A percentile compares a stretch with the other conserved stretches of the same genome.
These are phyloP conservation scores for Drosophila helvetica DNA, from an alignment of 2,888 invertebrate genomes.

Conservation along the genomic window DNA sequence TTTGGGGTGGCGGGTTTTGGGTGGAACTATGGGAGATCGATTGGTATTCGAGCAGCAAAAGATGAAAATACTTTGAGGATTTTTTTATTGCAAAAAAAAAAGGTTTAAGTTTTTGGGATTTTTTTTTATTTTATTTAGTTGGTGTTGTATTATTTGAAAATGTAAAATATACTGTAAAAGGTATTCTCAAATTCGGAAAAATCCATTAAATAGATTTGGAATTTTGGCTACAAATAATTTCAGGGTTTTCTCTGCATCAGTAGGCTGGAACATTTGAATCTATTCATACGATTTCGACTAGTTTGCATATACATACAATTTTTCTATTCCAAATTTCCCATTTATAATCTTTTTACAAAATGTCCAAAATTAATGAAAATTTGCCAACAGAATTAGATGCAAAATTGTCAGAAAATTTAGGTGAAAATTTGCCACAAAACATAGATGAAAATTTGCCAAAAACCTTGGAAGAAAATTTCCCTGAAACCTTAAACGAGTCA, in stretches of 20 bases:
- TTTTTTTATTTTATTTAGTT: not conserved
- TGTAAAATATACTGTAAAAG: too few relatives aligned
- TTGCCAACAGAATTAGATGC: not conserved
- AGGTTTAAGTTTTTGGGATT: not conserved
- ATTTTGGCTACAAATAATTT: too few relatives aligned
- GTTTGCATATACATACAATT: rapidly evolving
- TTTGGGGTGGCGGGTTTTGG: not conserved
- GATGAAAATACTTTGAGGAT: not conserved
- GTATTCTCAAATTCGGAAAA: too few relatives aligned
- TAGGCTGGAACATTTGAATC: not conserved
- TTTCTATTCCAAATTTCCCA: not conserved
- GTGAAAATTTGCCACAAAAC: not conserved
- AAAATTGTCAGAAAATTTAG: not conserved
- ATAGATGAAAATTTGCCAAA: not conserved
- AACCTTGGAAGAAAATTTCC: not conserved
- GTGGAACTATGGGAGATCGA: not conserved
- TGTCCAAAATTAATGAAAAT: not conserved
- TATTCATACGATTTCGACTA: not conserved
- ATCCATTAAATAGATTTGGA: too few relatives aligned
- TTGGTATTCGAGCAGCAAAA: slow-evolving; percentile 11
- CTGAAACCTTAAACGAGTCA: not conserved
- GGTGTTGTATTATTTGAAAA: too few relatives aligned
- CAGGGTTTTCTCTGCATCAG: not conserved
- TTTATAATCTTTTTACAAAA: not conserved
- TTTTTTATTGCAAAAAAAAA: slow-evolving; percentile 2